Evolutionary conservation across 2,113 vertebrate species (phyloP).

Genomic region (Galeopterus variegatus): DNA sequence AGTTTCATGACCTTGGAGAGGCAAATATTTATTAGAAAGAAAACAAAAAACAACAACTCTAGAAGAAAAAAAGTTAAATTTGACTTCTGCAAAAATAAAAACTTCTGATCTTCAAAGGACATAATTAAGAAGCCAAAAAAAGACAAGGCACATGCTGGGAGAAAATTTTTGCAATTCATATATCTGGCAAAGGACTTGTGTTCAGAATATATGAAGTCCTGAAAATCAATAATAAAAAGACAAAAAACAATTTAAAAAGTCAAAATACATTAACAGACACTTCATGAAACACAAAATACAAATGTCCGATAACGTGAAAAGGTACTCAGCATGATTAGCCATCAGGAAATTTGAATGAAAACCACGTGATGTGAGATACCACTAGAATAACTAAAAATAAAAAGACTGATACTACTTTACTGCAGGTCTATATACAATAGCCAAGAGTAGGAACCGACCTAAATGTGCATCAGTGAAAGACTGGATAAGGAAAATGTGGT

Average conservation of each 20-base stretch:
- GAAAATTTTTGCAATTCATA: fast-evolving
- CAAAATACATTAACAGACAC: neutral
- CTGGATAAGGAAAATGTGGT: too few relatives aligned
- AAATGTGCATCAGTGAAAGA: too few relatives aligned
- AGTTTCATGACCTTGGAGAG: neutral
- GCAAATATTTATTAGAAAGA: neutral
- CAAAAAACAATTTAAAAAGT: fast-evolving
- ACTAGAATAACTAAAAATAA: fast-evolving
- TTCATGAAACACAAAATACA: neutral
- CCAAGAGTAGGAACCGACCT: too few relatives aligned
- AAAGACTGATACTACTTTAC: neutral
- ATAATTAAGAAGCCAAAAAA: neutral
- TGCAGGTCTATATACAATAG: too few relatives aligned
- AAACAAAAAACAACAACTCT: neutral
- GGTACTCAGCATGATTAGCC: fast-evolving
- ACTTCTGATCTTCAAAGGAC: neutral
- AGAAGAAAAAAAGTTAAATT: neutral
- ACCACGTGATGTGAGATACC: fast-evolving
- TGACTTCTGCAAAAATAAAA: neutral
- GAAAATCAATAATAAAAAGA: neutral
- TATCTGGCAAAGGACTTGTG: fast-evolving
- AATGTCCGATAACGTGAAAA: fast-evolving
- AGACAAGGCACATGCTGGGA: fast-evolving
- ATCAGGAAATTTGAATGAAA: fast-evolving
- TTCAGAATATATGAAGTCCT: neutral